A percentile compares a stretch with the other conserved stretches of the same genome.
Evolutionary conservation across 2,113 vertebrate species (phyloP).

Genomic region (Callipepla californica): DNA sequence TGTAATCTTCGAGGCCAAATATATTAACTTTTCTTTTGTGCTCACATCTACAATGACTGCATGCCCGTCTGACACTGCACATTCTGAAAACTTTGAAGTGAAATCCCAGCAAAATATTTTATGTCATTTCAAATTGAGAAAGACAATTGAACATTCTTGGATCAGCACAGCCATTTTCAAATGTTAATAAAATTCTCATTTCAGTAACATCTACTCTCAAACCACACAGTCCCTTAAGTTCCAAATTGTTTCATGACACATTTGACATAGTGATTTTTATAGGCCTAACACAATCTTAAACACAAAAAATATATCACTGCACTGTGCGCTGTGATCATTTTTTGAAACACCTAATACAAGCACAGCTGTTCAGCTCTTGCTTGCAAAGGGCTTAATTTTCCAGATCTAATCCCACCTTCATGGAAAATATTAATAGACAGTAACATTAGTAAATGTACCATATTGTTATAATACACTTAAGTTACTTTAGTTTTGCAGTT

Average conservation of each 20-base stretch:
- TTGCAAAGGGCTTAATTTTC: constrained; percentile 28
- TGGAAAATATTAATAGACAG: constrained; percentile 44
- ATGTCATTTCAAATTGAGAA: constrained; percentile 53
- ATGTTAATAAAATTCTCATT: constrained; percentile 67
- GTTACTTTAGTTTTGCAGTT: constrained; percentile 59
- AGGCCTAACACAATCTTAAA: constrained; percentile 41
- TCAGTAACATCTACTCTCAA: constrained; percentile 41
- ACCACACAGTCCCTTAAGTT: not conserved
- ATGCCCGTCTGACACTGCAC: not conserved
- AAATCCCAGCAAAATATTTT: constrained; percentile 38
- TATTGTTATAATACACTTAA: constrained; percentile 26
- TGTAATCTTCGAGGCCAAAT: not conserved
- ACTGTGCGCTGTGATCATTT: constrained; percentile 23
- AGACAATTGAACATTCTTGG: constrained; percentile 42
- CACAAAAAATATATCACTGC: constrained; percentile 35
- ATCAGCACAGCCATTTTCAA: constrained; percentile 60
- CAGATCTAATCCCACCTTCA: constrained; percentile 27
- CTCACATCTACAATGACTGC: not conserved
- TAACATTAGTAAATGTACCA: constrained; percentile 29
- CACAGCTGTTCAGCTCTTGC: constrained; percentile 48
- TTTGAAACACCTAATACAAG: constrained; percentile 41
- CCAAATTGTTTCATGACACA: constrained; percentile 62
- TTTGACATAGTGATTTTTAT: constrained; percentile 40
- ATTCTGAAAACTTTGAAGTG: constrained; percentile 35
- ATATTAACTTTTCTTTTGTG: not conserved